These are phyloP conservation scores for Synergus itoensis DNA, from an alignment of 2,888 invertebrate genomes.

Conservation along the genomic window DNA sequence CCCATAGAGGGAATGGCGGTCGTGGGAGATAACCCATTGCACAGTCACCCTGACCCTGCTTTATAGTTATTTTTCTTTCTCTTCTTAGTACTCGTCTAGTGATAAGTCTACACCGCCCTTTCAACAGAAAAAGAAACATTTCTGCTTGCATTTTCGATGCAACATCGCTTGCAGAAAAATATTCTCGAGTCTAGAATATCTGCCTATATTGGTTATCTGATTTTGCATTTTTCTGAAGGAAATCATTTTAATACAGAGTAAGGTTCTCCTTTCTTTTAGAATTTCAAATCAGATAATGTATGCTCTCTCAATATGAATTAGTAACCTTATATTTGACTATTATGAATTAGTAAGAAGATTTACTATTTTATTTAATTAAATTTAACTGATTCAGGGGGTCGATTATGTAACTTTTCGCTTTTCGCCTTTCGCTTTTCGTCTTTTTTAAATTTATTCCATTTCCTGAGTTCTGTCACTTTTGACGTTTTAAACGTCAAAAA, in stretches of 20 bases:
- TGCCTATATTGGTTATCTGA: not conserved
- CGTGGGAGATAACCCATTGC: conserved; percentile 49
- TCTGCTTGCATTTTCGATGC: conserved; percentile 25
- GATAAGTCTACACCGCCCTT: conserved; percentile 31
- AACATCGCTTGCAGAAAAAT: conserved; percentile 1
- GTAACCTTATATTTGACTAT: too few species aligned
- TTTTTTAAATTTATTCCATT: too few species aligned
- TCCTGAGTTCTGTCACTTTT: too few species aligned
- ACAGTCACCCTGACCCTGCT: conserved; percentile 50
- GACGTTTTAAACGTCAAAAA: too few species aligned
- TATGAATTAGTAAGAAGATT: too few species aligned
- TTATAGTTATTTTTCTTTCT: conserved; percentile 39
- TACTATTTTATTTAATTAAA: too few species aligned
- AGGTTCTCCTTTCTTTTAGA: not conserved
- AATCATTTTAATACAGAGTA: not conserved
- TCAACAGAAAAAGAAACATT: conserved; percentile 24
- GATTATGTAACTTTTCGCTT: too few species aligned
- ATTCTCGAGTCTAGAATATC: not conserved
- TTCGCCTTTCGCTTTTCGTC: too few species aligned
- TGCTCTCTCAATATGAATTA: too few species aligned
- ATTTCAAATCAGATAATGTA: not conserved
- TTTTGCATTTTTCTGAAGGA: not conserved
- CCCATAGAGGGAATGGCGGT: conserved; percentile 28
- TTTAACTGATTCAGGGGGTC: too few species aligned
- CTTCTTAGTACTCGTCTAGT: conserved; percentile 31